Percentiles rank a stretch among this genome's conserved stretches.
These are phyloP conservation scores for Drosophila mulleri DNA, from an alignment of 2,888 invertebrate species.

Conservation along the genomic window DNA sequence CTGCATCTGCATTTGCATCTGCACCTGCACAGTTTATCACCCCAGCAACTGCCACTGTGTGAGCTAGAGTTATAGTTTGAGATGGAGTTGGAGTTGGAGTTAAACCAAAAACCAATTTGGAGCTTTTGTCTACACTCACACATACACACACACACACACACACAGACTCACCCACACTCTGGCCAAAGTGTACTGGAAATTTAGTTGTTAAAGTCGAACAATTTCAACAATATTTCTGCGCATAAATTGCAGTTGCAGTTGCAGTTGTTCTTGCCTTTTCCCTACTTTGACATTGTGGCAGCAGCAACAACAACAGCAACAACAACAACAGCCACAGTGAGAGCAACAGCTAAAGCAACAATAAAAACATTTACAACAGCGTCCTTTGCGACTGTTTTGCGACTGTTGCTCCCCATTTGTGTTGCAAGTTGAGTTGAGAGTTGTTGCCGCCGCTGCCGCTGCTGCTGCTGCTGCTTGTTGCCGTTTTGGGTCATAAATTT, in stretches of 20 bases:
- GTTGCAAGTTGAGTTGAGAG: conserved; percentile 42
- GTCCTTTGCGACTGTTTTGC: conserved; percentile 58
- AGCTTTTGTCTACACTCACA: conserved; percentile 52
- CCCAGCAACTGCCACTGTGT: conserved; percentile 29
- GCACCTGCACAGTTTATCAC: conserved; percentile 79
- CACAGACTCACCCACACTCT: conserved; percentile 13
- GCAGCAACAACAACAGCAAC: conserved; percentile 31
- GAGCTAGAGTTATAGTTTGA: conserved; percentile 1
- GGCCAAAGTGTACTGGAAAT: conserved; percentile 58
- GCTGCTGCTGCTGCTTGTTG: conserved; percentile 42
- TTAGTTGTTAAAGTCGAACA: conserved; percentile 81
- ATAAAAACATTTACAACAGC: conserved; percentile 40
- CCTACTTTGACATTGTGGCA: conserved; percentile 66
- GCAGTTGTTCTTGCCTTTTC: conserved; percentile 33
- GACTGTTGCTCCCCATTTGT: conserved; percentile 67
- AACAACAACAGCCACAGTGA: conserved; percentile 3
- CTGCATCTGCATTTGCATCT: conserved; percentile 34
- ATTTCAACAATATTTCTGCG: conserved; percentile 78
- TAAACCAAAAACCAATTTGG: conserved; percentile 75
- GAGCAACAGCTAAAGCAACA: conserved; percentile 13
- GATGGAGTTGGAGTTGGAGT: conserved; percentile 5
- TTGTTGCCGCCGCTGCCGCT: conserved; percentile 30
- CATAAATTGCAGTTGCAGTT: conserved; percentile 72
- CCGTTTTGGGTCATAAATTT: conserved; percentile 79
- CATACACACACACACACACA: conserved; percentile 14